A percentile compares a stretch with the other conserved stretches of the same genome.
phyloP scores from a whole-genome alignment of 2,888 invertebrate species.

The Clunio marinus region DNA sequence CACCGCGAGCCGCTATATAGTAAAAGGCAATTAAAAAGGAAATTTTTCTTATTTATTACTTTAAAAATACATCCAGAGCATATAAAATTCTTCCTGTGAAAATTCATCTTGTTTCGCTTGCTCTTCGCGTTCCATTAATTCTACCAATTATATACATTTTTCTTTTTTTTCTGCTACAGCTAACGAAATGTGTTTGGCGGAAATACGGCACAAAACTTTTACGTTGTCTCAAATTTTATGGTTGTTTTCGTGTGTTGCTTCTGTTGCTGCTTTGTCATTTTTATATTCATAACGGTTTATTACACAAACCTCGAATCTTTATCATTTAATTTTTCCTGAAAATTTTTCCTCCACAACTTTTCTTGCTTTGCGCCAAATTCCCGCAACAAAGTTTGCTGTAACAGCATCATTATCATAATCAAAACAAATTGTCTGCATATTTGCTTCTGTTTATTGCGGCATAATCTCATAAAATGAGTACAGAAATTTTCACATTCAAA shows the following conservation, averaged over 20 bases:
- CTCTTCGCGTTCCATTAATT: conserved; percentile 32
- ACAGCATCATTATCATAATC: background rate
- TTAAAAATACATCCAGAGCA: conserved; percentile 37
- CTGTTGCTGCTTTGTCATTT: conserved; percentile 12
- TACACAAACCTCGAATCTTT: background rate
- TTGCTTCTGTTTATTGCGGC: too few relatives aligned
- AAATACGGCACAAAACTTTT: conserved; percentile 20
- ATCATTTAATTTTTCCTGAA: background rate
- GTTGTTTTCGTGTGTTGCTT: background rate
- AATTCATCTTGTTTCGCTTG: conserved; percentile 11
- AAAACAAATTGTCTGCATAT: conserved; percentile 24
- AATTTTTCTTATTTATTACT: conserved; percentile 37
- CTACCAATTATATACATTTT: conserved; percentile 30
- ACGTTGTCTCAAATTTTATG: conserved; percentile 14
- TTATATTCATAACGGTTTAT: background rate
- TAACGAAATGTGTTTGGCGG: background rate
- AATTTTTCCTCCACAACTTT: background rate
- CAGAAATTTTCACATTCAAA: too few relatives aligned
- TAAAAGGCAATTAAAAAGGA: conserved; percentile 36
- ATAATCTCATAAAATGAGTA: too few relatives aligned
- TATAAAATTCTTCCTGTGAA: conserved; percentile 12
- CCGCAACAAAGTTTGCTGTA: conserved; percentile 5
- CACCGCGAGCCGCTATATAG: conserved; percentile 17
- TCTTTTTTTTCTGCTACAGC: background rate
- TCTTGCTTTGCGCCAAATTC: background rate